Base-by-base conservation (phyloP, 2,888 invertebrate genomes). In the Orthonevra nobilis region DNA sequence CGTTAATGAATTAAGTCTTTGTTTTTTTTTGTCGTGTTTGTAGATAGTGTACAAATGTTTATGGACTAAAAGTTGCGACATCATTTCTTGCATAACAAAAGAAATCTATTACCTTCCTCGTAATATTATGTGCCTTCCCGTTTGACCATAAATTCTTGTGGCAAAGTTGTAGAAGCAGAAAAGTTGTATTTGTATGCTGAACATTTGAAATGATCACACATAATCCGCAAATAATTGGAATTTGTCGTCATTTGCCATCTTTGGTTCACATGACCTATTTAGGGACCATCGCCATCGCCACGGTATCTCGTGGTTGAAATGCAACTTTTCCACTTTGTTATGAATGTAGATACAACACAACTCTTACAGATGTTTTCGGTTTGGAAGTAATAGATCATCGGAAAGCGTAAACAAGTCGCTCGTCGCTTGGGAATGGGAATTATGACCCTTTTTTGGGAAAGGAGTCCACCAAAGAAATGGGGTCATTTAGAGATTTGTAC, bases 181-280 rank as follows among this genome's bases (percentile, higher is more conserved):
- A 38, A 9, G 38, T 15, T 9, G 28, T 54, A 56, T 40, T 40
- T 42, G 30, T 44, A n/a, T 5, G 38, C 7, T 38, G 5, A 4
- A 38, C 44, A 15, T 32, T n/a, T 14, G 30, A 46, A 46, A 34
- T 32, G 12, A 23, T 60, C 34, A 60, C 44, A 60, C 32, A 60
- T 34, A 60, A 64, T 64, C 64, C 54, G 64, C 44, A 64, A 32
- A 34, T 54, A 54, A 64, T 64, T 64, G 44, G 44, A 46, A 46
- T 60, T 46, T 60, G 60, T 60, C 60, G 46, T 60, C 40, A 17
- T 7, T n/a, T 56, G 17, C 17, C 5, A 26, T 54, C 46, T 9
- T 42, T 17, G 7, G 54, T 66, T 66, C 56, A 44, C 66, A 66
- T 66, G 66, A 66, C 56, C 66, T 56, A 56, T 66, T 54, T 66